A percentile compares a stretch with the other conserved stretches of the same genome.
phyloP scores from a whole-genome alignment of 2,797 vertebrate species.

The Echeneis naucrates region DNA sequence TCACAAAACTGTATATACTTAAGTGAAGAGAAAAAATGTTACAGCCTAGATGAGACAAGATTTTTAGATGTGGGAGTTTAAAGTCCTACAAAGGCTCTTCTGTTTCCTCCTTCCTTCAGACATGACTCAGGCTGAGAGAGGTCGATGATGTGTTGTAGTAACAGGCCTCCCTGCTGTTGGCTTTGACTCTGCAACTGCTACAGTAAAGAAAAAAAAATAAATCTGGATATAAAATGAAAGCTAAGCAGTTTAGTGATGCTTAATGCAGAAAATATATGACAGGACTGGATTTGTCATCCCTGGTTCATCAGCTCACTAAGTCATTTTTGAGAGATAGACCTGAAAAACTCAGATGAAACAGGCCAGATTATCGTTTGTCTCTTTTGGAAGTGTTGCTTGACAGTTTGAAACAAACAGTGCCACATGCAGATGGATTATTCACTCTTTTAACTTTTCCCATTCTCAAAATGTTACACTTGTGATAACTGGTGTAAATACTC shows the following conservation, averaged over 20 bases:
- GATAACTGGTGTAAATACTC: slow-evolving; percentile 54
- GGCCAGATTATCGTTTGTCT: slow-evolving; percentile 18
- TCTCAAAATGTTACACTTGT: slow-evolving; percentile 27
- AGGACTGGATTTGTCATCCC: background rate
- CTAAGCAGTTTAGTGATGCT: background rate
- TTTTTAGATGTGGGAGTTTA: slow-evolving; percentile 55
- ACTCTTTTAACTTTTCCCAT: slow-evolving; percentile 13
- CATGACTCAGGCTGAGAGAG: slow-evolving; percentile 71
- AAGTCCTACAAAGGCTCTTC: slow-evolving; percentile 69
- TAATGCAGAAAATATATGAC: background rate
- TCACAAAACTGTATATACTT: slow-evolving; percentile 13
- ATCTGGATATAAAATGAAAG: slow-evolving; percentile 6
- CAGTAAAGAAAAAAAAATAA: slow-evolving; percentile 24
- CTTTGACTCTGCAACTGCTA: slow-evolving; percentile 44
- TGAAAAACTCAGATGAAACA: slow-evolving; percentile 1
- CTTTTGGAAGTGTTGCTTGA: slow-evolving; percentile 34
- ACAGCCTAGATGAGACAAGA: slow-evolving; percentile 54
- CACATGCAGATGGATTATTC: slow-evolving; percentile 30
- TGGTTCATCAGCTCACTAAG: background rate
- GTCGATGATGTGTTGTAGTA: slow-evolving; percentile 63
- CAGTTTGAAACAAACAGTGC: slow-evolving; percentile 46
- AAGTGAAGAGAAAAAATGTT: slow-evolving; percentile 30
- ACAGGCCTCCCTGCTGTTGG: slow-evolving; percentile 39
- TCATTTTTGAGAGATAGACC: background rate
- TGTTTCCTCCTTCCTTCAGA: slow-evolving; percentile 70